Conservation (phyloP, 2,113 vertebrate species). For the Melanocharis versteri region DNA sequence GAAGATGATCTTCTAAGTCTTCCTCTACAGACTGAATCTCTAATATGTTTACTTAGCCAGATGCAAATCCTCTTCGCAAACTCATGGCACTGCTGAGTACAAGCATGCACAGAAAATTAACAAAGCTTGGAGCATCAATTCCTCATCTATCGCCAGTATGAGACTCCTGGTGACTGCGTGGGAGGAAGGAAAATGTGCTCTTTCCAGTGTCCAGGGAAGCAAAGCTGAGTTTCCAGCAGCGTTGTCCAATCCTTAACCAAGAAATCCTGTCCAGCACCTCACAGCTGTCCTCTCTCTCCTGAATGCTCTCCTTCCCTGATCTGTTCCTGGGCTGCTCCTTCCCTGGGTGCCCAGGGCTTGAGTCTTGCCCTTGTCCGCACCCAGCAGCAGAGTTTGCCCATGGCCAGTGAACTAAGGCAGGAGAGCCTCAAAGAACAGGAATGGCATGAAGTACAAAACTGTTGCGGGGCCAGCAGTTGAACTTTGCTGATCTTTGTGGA, state of each 20-base stretch:
- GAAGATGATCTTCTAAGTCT: conserved; percentile 34
- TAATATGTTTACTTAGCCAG: conserved; percentile 47
- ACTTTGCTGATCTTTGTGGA: background rate
- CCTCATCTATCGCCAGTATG: background rate
- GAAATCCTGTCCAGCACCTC: background rate
- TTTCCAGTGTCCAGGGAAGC: background rate
- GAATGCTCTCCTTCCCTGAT: background rate
- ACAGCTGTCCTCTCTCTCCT: background rate
- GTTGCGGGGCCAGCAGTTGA: background rate
- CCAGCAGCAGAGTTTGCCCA: background rate
- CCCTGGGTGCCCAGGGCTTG: background rate
- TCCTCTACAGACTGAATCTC: conserved; percentile 4
- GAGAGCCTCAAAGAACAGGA: background rate
- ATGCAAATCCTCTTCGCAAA: background rate
- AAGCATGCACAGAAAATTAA: background rate
- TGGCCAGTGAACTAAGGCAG: background rate
- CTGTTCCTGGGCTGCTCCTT: background rate
- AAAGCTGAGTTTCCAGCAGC: background rate
- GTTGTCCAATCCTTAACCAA: background rate
- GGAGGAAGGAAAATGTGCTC: background rate
- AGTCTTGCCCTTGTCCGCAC: background rate
- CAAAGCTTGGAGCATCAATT: background rate
- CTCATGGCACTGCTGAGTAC: background rate
- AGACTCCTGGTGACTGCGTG: background rate
- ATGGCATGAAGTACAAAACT: background rate